phyloP scores from a whole-genome alignment of 2,797 vertebrate genomes.

The Coregonus ussuriensis region DNA sequence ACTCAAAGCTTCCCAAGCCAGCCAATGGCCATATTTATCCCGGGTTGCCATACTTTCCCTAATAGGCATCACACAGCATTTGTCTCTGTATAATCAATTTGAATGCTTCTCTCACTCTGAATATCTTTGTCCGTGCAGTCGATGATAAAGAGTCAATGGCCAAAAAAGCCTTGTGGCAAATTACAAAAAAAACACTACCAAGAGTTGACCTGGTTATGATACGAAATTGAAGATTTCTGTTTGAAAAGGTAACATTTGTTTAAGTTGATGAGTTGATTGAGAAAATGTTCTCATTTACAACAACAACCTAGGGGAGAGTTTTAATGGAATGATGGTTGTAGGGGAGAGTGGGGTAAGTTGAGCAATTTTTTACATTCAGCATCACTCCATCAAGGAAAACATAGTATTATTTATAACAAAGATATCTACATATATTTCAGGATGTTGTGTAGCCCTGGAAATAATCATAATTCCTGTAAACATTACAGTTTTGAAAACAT shows the following conservation, averaged over 20 bases:
- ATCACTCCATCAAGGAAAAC: too few relatives aligned
- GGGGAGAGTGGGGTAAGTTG: too few relatives aligned
- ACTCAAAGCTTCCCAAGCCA: conserved; percentile 37
- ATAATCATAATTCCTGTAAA: too few relatives aligned
- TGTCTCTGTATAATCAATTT: conserved; percentile 56
- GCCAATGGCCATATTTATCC: conserved; percentile 54
- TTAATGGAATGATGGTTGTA: too few relatives aligned
- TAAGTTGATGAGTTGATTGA: neutral
- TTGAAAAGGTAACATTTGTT: neutral
- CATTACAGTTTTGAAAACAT: too few relatives aligned
- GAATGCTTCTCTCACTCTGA: conserved; percentile 1
- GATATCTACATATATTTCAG: too few relatives aligned
- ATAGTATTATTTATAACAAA: too few relatives aligned
- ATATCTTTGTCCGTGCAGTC: neutral
- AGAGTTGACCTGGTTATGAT: neutral
- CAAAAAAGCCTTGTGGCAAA: neutral
- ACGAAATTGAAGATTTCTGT: neutral
- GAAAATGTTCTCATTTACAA: neutral
- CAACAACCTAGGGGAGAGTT: neutral
- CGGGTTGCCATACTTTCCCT: conserved; percentile 49
- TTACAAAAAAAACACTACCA: neutral
- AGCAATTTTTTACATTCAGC: too few relatives aligned
- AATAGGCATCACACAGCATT: conserved; percentile 56
- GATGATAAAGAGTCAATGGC: neutral
- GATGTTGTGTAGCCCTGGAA: too few relatives aligned